A percentile compares a stretch with the other conserved stretches of the same genome.
These are phyloP conservation scores for Hippasteria phrygiana DNA, from an alignment of 53 echinoderm and acorn worm genomes.

Conservation along the genomic window DNA sequence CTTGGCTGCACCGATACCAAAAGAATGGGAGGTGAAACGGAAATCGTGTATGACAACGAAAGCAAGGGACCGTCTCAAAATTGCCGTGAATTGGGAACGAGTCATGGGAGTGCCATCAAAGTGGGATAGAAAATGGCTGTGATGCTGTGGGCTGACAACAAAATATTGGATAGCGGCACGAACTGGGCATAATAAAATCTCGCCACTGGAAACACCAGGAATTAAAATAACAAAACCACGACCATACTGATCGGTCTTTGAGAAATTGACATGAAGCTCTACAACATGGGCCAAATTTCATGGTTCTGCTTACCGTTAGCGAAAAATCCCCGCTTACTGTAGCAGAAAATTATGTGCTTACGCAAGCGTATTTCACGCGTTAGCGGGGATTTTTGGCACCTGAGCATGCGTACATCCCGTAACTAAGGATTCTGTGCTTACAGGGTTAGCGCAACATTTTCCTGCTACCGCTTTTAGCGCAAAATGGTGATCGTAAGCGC, in stretches of 20 bases:
- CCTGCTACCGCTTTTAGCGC: too few species aligned
- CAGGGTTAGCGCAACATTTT: too few species aligned
- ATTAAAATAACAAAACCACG: neutral
- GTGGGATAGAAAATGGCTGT: neutral
- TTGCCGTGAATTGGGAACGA: neutral
- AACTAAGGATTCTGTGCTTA: too few species aligned
- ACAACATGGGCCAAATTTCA: too few species aligned
- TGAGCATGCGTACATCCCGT: too few species aligned
- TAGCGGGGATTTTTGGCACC: too few species aligned
- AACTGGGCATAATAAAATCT: neutral
- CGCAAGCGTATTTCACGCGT: too few species aligned
- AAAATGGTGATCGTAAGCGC: too few species aligned
- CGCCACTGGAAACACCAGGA: neutral
- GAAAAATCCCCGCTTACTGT: too few species aligned
- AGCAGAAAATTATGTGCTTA: too few species aligned
- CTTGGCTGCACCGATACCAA: neutral
- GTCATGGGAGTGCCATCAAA: conserved; percentile 35
- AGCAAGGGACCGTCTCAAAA: neutral
- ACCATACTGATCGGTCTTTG: conserved; percentile 19
- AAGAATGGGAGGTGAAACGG: conserved; percentile 5
- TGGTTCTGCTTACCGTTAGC: too few species aligned
- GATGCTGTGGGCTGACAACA: neutral
- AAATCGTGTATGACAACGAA: neutral
- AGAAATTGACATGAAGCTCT: neutral
- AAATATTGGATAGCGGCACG: neutral